These are phyloP conservation scores for Agrochola lota DNA, from an alignment of 2,888 invertebrate genomes.

Conservation along the genomic window DNA sequence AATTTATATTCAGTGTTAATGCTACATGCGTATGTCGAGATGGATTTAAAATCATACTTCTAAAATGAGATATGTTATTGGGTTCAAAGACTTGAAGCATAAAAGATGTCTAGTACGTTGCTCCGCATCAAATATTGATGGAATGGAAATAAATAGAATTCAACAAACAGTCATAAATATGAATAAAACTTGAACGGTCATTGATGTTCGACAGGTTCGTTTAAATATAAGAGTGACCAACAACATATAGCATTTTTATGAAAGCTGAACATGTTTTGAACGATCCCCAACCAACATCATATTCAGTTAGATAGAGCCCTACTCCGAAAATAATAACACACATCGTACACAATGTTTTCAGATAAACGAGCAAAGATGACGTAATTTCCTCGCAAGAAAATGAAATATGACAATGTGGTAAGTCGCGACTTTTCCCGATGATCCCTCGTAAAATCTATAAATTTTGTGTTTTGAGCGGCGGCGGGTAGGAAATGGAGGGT, in stretches of 20 bases:
- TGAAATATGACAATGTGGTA: conserved; percentile 88
- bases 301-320: conserved; percentile 47
- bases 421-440: conserved; percentile 85
- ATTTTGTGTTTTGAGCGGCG: conserved; percentile 81
- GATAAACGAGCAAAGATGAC: conserved; percentile 83
- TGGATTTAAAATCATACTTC: conserved; percentile 71
- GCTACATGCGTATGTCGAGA: conserved; percentile 65
- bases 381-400: conserved; percentile 86
- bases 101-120: conserved; percentile 59
- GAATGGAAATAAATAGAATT: conserved; percentile 52
- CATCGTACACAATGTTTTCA: conserved; percentile 62
- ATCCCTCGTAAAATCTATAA: conserved; percentile 90
- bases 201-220: conserved; percentile 39
- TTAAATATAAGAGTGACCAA: conserved; percentile 20
- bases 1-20: conserved; percentile 85
- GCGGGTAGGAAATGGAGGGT: conserved; percentile 83
- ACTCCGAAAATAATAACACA: conserved; percentile 48
- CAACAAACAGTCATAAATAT: conserved; percentile 44
- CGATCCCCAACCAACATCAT: conserved; percentile 21
- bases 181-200: conserved; percentile 53
- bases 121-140: conserved; percentile 60
- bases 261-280: conserved; percentile 29
- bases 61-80: conserved; percentile 68
- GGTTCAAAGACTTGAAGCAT: conserved; percentile 50
- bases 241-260: conserved; percentile 8